Conservation (phyloP, 2,113 vertebrate species). For the zebrafish (Danio rerio) region GRCz12tu NC_133176.1:2487501-2488000, state of each 20-base stretch:
- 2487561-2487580: no score
- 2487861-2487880: conserved; percentile 37
- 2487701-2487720: no score
- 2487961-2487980: conserved; percentile 6
- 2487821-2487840: conserved; percentile 42
- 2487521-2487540: not conserved
- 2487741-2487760: not conserved
- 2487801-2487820: not conserved
- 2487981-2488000: conserved; percentile 30
- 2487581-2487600: no score
- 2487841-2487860: conserved; percentile 48
- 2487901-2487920: conserved; percentile 36
- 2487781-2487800: not conserved
- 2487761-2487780: no score
- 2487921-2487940: conserved; percentile 43
- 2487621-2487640: no score
- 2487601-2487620: no score
- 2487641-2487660: no score
- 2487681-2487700: no score
- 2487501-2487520: not conserved
- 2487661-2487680: no score
- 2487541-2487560: not conserved
- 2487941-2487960: conserved; percentile 47
- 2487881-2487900: conserved; percentile 49
- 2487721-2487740: not conserved